Conservation (phyloP, 2,113 vertebrate species). For the Saccopteryx bilineata region DNA sequence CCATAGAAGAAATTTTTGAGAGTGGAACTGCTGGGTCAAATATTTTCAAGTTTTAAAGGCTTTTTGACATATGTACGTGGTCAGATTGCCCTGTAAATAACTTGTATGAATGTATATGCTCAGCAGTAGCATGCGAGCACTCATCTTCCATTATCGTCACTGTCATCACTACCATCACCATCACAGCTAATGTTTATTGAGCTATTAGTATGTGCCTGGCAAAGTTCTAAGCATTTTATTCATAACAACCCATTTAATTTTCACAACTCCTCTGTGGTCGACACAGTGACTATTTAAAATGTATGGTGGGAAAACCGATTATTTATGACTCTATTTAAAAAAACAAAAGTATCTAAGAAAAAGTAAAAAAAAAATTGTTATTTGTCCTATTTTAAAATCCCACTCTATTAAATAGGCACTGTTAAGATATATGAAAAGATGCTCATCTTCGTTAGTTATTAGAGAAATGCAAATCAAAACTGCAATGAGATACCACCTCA, state of each 20-base stretch:
- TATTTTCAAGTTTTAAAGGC: neutral
- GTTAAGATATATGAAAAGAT: too few relatives aligned
- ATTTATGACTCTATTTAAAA: neutral
- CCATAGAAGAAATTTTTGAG: neutral
- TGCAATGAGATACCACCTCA: too few relatives aligned
- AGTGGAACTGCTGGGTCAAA: neutral
- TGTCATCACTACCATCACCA: too few relatives aligned
- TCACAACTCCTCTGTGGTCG: neutral
- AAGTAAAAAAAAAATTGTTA: neutral
- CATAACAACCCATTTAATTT: neutral
- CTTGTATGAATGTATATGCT: neutral
- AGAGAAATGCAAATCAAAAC: too few relatives aligned
- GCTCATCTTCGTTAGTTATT: too few relatives aligned
- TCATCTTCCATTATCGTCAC: neutral
- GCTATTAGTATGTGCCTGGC: neutral
- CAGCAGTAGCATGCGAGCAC: neutral
- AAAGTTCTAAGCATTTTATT: conserved; percentile 9
- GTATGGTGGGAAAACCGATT: neutral
- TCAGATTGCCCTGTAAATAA: neutral
- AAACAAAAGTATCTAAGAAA: neutral
- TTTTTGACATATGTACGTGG: neutral
- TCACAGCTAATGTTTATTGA: neutral
- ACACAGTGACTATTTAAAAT: neutral
- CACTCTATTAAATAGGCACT: neutral
- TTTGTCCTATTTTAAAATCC: neutral